These are phyloP conservation scores for Calliphora vicina DNA, from an alignment of 1,140 invertebrate genomes.

Conservation along the genomic window DNA sequence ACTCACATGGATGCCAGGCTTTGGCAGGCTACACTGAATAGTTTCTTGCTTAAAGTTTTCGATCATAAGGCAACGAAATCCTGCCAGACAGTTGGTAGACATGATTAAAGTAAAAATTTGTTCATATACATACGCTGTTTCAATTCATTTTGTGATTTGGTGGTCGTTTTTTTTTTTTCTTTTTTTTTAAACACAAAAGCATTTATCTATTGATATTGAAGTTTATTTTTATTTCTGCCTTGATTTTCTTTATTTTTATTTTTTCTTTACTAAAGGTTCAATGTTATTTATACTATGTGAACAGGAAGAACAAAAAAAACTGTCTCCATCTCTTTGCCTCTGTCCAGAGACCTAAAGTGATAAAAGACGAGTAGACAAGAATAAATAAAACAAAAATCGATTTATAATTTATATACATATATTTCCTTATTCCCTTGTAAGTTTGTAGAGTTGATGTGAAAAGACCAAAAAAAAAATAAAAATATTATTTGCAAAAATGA, in stretches of 20 bases:
- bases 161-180: no score
- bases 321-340: neutral
- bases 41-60: neutral
- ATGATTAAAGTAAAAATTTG: neutral
- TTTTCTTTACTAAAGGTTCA: neutral
- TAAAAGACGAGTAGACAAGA: neutral
- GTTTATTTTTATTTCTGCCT: neutral
- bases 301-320: neutral
- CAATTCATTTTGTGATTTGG: neutral
- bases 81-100: neutral
- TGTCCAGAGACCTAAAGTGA: neutral
- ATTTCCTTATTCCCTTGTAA: neutral
- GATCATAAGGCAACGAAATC: neutral
- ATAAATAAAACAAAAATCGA: slow-evolving; percentile 4
- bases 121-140: neutral
- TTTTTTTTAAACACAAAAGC: neutral
- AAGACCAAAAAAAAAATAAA: neutral
- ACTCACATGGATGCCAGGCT: neutral
- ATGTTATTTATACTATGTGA: neutral
- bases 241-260: no score
- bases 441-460: neutral
- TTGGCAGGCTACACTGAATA: neutral
- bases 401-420: neutral
- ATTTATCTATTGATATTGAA: slow-evolving; percentile 9
- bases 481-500: neutral